A percentile compares a stretch with the other conserved stretches of the same genome.
These are phyloP conservation scores for Eupithecia exiguata DNA, from an alignment of 2,888 invertebrate genomes.

Conservation along the genomic window DNA sequence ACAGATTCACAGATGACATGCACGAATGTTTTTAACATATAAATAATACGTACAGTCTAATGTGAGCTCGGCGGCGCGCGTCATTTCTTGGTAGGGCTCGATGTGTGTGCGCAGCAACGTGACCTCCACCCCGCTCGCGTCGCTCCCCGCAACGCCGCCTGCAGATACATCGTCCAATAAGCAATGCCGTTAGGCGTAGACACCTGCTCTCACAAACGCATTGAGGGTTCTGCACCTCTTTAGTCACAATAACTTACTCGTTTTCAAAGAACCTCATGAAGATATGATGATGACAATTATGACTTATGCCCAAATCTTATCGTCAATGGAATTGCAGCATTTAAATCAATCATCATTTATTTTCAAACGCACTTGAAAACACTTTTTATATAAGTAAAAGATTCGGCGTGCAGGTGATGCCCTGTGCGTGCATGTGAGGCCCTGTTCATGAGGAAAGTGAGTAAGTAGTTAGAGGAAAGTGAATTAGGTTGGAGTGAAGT, in stretches of 20 bases:
- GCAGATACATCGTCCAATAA: background rate
- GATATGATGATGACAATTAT: no score
- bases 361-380: no score
- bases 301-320: no score
- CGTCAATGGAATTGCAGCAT: background rate
- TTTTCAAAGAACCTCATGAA: background rate
- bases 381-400: no score
- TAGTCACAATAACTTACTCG: background rate
- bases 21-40: background rate
- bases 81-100: constrained; percentile 56
- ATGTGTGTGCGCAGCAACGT: constrained; percentile 52
- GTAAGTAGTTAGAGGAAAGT: no score
- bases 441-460: no score
- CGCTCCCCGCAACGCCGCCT: background rate
- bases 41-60: constrained; percentile 86
- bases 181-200: background rate
- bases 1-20: background rate
- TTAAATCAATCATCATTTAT: background rate
- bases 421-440: no score
- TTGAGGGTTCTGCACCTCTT: background rate
- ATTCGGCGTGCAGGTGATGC: no score
- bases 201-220: background rate
- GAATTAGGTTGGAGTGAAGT: no score
- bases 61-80: constrained; percentile 82
- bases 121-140: constrained; percentile 54